These are phyloP conservation scores for Grantiella picta DNA, from an alignment of 2,113 vertebrate genomes.

Conservation along the genomic window DNA sequence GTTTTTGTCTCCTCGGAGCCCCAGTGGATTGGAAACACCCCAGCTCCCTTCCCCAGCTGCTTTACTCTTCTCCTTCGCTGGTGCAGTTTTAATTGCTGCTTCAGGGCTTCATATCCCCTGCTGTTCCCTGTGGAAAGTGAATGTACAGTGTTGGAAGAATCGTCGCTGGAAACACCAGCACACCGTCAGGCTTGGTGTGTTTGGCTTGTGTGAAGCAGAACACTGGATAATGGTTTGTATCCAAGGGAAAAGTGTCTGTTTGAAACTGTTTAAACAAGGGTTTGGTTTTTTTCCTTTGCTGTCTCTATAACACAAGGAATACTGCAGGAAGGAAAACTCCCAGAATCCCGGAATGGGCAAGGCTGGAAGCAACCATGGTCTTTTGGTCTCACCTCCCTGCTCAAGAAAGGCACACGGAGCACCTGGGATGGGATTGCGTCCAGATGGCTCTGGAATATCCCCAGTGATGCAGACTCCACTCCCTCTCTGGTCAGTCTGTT, in stretches of 20 bases:
- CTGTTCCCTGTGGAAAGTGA: neutral
- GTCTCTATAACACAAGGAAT: neutral
- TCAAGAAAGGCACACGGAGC: neutral
- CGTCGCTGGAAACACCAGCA: rapidly evolving
- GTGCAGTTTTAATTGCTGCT: neutral
- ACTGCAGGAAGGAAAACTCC: neutral
- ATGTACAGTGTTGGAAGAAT: neutral
- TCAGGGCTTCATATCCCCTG: neutral
- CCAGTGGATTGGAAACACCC: rapidly evolving
- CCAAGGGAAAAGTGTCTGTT: neutral
- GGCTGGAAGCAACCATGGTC: rapidly evolving
- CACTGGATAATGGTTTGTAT: neutral
- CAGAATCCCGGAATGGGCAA: neutral
- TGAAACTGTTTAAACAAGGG: neutral
- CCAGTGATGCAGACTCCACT: neutral
- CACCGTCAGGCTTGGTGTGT: neutral
- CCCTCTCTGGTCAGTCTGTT: neutral
- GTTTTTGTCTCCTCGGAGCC: rapidly evolving
- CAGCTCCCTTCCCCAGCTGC: neutral
- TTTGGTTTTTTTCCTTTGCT: neutral
- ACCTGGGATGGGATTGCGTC: neutral
- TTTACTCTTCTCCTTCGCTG: rapidly evolving
- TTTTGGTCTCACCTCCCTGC: neutral
- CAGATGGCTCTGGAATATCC: neutral
- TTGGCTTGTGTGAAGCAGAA: neutral